Conservation (phyloP, 2,888 invertebrate species). For the Agelastica alni region DNA sequence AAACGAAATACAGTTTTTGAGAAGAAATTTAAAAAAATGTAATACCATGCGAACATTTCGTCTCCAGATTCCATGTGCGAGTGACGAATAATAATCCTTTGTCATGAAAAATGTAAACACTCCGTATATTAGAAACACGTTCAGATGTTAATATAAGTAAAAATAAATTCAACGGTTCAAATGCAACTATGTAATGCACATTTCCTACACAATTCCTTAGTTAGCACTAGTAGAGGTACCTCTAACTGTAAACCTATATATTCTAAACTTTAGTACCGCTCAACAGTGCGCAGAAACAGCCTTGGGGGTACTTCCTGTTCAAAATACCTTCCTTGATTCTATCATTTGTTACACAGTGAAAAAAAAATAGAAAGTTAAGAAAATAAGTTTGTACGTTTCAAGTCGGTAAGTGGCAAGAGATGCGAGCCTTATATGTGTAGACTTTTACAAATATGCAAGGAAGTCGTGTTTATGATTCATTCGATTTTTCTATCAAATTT, state of each 20-base stretch:
- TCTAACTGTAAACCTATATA: conserved; percentile 20
- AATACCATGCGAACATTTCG: too few species aligned
- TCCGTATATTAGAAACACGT: neutral
- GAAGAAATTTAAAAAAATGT: too few species aligned
- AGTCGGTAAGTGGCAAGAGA: neutral
- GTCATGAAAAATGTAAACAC: too few species aligned
- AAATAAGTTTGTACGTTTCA: conserved; percentile 7
- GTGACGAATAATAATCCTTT: too few species aligned
- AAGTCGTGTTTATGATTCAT: neutral
- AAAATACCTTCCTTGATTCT: conserved; percentile 20
- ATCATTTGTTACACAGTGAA: conserved; percentile 15
- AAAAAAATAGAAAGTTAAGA: conserved; percentile 25
- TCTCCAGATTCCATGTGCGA: too few species aligned
- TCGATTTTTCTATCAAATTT: neutral
- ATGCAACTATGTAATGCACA: neutral
- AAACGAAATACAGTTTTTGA: too few species aligned
- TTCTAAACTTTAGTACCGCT: conserved; percentile 18
- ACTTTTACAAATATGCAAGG: neutral
- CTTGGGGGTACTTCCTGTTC: conserved; percentile 23
- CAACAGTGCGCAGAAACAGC: conserved; percentile 8
- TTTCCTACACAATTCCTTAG: conserved; percentile 6
- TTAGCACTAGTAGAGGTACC: neutral
- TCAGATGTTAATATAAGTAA: neutral
- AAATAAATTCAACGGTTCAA: conserved; percentile 1
- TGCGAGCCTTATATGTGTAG: neutral